phyloP scores from a whole-genome alignment of 2,113 vertebrate species.

The Alectura lathami region DNA sequence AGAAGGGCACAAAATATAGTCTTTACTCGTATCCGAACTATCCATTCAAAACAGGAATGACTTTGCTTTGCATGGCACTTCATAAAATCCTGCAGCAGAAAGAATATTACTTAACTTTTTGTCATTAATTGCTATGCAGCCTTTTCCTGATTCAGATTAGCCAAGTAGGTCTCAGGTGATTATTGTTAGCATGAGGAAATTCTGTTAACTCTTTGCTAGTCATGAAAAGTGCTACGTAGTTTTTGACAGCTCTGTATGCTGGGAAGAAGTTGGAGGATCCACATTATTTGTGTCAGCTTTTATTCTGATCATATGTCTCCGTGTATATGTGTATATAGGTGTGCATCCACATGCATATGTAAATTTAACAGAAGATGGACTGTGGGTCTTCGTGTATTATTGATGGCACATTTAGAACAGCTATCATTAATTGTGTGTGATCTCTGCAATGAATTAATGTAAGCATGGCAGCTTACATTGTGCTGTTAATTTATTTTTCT shows the following conservation, averaged over 20 bases:
- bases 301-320: not conserved
- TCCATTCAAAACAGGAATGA: not conserved
- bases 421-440: not conserved
- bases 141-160: not conserved
- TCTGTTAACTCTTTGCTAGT: not conserved
- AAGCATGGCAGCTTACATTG: accelerated
- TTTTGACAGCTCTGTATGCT: not conserved
- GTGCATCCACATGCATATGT: too few relatives aligned
- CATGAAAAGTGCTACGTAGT: accelerated
- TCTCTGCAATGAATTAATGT: not conserved
- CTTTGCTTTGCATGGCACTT: not conserved
- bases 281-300: not conserved
- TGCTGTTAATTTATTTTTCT: not conserved
- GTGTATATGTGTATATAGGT: not conserved
- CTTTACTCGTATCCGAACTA: not conserved
- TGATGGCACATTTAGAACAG: not conserved
- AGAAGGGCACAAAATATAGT: not conserved
- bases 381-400: not conserved
- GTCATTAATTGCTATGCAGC: not conserved
- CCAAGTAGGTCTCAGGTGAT: not conserved
- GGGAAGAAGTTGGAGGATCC: not conserved
- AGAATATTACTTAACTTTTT: not conserved
- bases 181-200: not conserved
- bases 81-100: not conserved
- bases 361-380: not conserved